These are phyloP conservation scores for Lathronympha strigana DNA, from an alignment of 2,888 invertebrate genomes.

Conservation along the genomic window DNA sequence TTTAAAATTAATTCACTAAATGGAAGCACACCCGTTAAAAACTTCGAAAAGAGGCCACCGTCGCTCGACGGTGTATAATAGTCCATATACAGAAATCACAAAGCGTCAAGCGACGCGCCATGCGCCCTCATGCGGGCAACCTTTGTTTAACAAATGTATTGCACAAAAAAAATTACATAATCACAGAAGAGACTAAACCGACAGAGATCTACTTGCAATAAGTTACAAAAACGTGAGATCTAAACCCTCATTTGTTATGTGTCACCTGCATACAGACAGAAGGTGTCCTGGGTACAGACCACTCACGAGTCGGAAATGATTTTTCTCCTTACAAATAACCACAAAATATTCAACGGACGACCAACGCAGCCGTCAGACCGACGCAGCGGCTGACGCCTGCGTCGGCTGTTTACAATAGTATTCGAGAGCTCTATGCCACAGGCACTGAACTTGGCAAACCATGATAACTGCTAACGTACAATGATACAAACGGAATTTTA, in stretches of 20 bases:
- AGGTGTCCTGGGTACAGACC: constrained; percentile 22
- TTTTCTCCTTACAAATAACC: constrained; percentile 8
- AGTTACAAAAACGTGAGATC: constrained; percentile 41
- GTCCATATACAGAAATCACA: background rate
- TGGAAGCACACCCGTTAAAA: background rate
- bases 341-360: background rate
- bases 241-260: constrained; percentile 57
- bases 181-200: constrained; percentile 70
- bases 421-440: constrained; percentile 26
- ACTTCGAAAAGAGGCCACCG: constrained; percentile 3
- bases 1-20: background rate
- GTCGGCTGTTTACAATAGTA: constrained; percentile 12
- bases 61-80: constrained; percentile 1
- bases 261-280: constrained; percentile 48
- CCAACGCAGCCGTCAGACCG: background rate
- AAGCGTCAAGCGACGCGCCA: constrained; percentile 21
- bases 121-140: background rate
- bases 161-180: constrained; percentile 69
- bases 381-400: constrained; percentile 3
- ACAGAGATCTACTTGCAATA: constrained; percentile 61
- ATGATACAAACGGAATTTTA: constrained; percentile 69
- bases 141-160: constrained; percentile 57
- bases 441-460: constrained; percentile 61
- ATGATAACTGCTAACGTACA: constrained; percentile 48
- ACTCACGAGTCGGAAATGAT: background rate